Evolutionary conservation across 30 jellyfish, hydroid and myxozoan species (phyloP).

Genomic region (Phacellophora camtschatica): DNA sequence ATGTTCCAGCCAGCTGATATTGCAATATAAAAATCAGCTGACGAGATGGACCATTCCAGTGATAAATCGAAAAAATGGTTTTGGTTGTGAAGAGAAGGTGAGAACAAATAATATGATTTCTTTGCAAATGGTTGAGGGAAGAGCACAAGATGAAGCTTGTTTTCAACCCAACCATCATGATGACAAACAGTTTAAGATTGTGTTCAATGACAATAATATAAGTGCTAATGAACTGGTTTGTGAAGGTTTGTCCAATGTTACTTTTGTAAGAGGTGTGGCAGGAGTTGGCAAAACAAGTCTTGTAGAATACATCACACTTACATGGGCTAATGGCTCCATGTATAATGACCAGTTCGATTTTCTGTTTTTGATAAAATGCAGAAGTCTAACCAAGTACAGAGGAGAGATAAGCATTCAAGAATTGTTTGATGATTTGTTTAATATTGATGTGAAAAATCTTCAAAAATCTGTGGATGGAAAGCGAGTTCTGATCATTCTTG

Average conservation of each 20-base stretch:
- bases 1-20: neutral
- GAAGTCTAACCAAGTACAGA: neutral
- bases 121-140: slow-evolving; percentile 9
- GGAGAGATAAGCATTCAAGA: neutral
- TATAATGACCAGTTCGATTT: slow-evolving; percentile 3
- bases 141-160: neutral
- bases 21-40: neutral
- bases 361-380: slow-evolving; percentile 15
- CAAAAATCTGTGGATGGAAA: neutral
- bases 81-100: neutral
- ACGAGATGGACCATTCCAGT: slow-evolving; percentile 21
- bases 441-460: neutral
- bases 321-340: slow-evolving; percentile 18
- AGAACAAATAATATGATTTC: neutral
- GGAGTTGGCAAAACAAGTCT: slow-evolving; percentile 46
- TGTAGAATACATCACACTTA: slow-evolving; percentile 13
- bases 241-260: neutral
- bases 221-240: neutral
- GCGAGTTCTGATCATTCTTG: slow-evolving; percentile 6
- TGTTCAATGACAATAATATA: neutral
- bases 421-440: neutral
- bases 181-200: neutral
- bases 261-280: slow-evolving; percentile 40
- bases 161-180: neutral
- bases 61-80: neutral